Evolutionary conservation across 2,113 vertebrate species (phyloP), one percentile per base, ranked within the genome.

Genomic region (Cinclus mexicanus): DNA sequence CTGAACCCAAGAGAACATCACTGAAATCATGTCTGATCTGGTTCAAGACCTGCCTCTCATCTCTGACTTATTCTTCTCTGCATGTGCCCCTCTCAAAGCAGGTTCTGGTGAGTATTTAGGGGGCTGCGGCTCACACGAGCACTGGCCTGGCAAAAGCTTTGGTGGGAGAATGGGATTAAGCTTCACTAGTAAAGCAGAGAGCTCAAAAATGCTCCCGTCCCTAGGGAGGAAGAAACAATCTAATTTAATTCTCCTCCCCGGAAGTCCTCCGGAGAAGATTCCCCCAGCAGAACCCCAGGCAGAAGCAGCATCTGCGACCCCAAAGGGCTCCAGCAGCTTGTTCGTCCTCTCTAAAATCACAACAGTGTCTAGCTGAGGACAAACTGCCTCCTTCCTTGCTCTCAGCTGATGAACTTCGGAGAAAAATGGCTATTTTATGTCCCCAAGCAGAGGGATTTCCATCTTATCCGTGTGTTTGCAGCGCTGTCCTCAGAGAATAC

Each of bases 341-440:
- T 59, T 60, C 5, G 3, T 41, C 3, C 31, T 31, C 37, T 23
- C 25, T 11, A 26, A 5, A 37, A 3, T 5, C 5, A 1, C 18
- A 3, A 5, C 6, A 1, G 2, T 0, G 24, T 5, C 5, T 3
- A 14, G 63, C 23, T 25, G 12, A n/a, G 47, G 21, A 37, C 31
- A 24, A 33, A 14, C 26, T 17, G 39, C 15, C 22, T 49, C n/a
- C 1, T 37, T 42, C 26, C 29, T 33, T 29, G 23, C 57, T n/a
- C 41, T 21, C 42, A 4, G 33, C 3, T 17, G 31, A 3, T 11
- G 35, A 31, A 29, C 29, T 14, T 10, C 3, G 2, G 9, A 35
- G 46, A 31, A 10, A 49, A 29, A 74, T 4, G 5, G 35, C 31
- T 33, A 6, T 33, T 47, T 44, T 3, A 4, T 3, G 11, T 20